Conservation (phyloP, 2,113 vertebrate genomes). For the Channa maculata region DNA sequence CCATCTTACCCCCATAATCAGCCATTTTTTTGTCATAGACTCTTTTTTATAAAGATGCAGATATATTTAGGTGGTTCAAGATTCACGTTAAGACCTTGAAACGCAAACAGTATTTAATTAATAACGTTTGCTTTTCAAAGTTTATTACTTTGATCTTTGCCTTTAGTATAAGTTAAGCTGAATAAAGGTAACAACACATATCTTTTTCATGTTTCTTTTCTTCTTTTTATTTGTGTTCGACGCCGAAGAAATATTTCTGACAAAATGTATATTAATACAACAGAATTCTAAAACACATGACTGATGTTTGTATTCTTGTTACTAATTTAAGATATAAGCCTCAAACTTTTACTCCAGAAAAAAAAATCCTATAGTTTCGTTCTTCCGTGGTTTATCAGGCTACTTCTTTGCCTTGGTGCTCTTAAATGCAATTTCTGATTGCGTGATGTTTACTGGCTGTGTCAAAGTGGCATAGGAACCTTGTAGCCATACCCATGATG, state of each 20-base stretch:
- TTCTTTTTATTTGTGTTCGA: not conserved
- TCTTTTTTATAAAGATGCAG: not conserved
- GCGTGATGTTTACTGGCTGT: constrained; percentile 13
- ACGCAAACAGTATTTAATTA: not conserved
- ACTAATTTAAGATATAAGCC: no score
- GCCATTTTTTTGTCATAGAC: not conserved
- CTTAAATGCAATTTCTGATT: not conserved
- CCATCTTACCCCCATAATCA: constrained; percentile 12
- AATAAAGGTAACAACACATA: no score
- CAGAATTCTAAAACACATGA: not conserved
- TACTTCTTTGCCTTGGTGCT: not conserved
- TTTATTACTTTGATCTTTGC: not conserved
- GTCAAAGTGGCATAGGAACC: not conserved
- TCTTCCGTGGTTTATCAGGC: no score
- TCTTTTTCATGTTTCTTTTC: no score
- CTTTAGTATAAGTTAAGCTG: no score
- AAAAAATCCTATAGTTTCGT: no score
- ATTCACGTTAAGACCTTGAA: constrained; percentile 23
- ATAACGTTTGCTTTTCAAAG: not conserved
- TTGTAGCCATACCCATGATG: not conserved
- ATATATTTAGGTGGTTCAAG: constrained; percentile 12
- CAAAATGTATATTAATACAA: not conserved
- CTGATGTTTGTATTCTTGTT: no score
- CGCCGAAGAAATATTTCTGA: not conserved
- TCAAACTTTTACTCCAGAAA: no score